Evolutionary conservation across 2,113 vertebrate genomes (phyloP), one percentile per base, ranked within the genome.

Genomic region (Trochalopteron elliotii): DNA sequence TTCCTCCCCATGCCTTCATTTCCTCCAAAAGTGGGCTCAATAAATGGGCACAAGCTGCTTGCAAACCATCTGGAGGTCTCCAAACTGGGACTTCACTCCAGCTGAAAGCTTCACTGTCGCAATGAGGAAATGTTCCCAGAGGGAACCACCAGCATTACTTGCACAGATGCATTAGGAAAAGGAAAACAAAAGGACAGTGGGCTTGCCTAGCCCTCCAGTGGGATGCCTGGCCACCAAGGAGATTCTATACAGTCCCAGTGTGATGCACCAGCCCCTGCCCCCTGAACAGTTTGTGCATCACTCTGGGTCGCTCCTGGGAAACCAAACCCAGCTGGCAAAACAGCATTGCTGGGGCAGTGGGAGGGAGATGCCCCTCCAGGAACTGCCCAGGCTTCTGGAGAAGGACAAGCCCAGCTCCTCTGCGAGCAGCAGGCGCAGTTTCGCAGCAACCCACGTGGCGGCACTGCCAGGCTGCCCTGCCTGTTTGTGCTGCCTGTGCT

Each of bases 391-490:
- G 33, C 39, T 68, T 6, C 28, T 0, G 3, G 5, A 22, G 22
- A 40, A 27, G 4, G 23, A 40, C 31, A 37, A 90, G 30, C 33
- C 22, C 31, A 2, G 63, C 39, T 83, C 18, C 44, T 7, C 12
- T 4, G 83, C 9, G 23, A 59, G 71, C 63, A 44, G 59, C 55
- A 44, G 89, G n/a, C n/a, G 95, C 94, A 97, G 74, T 95, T 93
- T 93, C 88, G 2, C 69, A 5, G n/a, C 35, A 50, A 83, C 92
- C 95, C 92, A 22, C 90, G 25, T 14, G 90, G 92, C 70, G 94
- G 94, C 94, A 86, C 86, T 90, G 86, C 79, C 90, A 76, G 71
- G 92, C 95, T 87, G 87, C 78, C 52, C 93, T 23, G 49, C 27
- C 37, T n/a, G 69, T 11, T 8, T 2, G 35, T 0, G 4, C 79